phyloP scores from a whole-genome alignment of 2,113 vertebrate genomes.

The Corythaeola cristata region DNA sequence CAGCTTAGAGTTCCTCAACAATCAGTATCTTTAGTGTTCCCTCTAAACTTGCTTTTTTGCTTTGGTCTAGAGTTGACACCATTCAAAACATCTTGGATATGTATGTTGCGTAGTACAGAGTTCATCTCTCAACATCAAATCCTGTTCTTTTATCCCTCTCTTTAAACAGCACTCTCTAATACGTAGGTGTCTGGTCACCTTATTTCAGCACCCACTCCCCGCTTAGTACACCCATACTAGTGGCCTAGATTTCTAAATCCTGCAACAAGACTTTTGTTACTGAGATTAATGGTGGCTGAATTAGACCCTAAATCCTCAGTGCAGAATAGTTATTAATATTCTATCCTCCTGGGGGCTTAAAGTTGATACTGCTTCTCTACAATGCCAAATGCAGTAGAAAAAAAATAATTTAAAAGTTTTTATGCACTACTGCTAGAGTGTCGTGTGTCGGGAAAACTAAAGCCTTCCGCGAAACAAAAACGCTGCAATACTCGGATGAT shows the following conservation, averaged over 20 bases:
- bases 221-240: neutral
- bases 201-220: neutral
- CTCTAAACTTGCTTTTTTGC: neutral
- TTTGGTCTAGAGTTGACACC: neutral
- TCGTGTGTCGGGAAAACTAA: neutral
- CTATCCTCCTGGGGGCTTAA: neutral
- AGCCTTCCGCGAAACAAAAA: neutral
- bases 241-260: constrained; percentile 38
- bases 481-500: neutral
- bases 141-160: neutral
- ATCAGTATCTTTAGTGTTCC: neutral
- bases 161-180: neutral
- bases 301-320: constrained; percentile 34
- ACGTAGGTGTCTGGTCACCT: neutral
- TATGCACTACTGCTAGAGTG: neutral
- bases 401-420: neutral
- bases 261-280: constrained; percentile 1
- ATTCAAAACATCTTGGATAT: neutral
- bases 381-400: neutral
- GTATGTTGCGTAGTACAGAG: neutral
- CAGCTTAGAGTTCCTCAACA: neutral
- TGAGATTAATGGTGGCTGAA: constrained; percentile 9
- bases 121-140: neutral
- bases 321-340: constrained; percentile 3
- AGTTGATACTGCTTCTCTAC: neutral